Base-by-base conservation (phyloP, 2,888 invertebrate species). In the Volucella inanis region DNA sequence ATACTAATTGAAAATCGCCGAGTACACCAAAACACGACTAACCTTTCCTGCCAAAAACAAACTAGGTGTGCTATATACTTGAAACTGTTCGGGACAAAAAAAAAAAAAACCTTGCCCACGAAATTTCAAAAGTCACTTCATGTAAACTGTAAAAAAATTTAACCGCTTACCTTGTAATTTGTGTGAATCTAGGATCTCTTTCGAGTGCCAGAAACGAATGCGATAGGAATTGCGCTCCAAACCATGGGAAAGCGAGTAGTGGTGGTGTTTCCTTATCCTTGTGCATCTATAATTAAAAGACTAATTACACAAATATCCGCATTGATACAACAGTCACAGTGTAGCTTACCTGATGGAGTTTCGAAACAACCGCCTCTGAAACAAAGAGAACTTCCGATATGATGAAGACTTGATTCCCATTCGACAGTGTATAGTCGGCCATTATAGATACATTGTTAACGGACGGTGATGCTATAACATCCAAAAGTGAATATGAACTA, bases 181-280 rank as follows among this genome's bases (percentile, higher is more conserved):
- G 94, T 1, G 93, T 92, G 88, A 93, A 94, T 64, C 93, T 89
- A 68, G 93, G 92, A 88, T 94, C 94, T 83, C 93, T 90, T 89
- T 94, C 94, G 61, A 94, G 90, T 14, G 94, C 94, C 87, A 94
- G 90, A 90, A 94, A 94, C 2, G 94, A 94, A 89, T 94, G 94
- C 22, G 94, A 94, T 47, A 94, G 89, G 89, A 94, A 94, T 88
- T 94, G 94, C 12, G 94, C 94, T 47, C 94, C 94, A 89, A 94
- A 94, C 94, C 94, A 94, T 2, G 94, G 94, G 87, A 94, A 94
- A 3, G 94, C 94, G 78, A 94, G 89, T 47, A 94, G 90, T 12
- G 94, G 94, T 14, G 94, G 94, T 14, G 94, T 94, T 90, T 94
- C 94, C 90, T 94, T 94, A 89, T 94, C 94, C 87, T 93, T 93